Evolutionary conservation across 2,797 vertebrate species (phyloP).

Genomic region (Pampus argenteus): DNA sequence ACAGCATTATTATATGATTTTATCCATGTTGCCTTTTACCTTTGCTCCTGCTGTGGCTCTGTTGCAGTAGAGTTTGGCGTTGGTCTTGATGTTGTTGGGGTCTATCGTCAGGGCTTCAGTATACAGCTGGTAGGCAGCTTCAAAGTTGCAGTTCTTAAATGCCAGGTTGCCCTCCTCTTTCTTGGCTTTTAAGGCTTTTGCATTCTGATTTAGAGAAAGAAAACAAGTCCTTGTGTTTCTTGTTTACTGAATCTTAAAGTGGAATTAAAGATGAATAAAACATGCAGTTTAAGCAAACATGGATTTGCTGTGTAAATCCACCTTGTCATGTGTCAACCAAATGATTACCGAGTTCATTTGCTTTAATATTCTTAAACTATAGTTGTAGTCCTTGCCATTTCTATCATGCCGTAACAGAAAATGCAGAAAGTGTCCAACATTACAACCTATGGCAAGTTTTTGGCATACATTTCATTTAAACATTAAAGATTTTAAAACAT

Average conservation of each 20-base stretch:
- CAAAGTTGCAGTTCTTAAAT: constrained; percentile 92
- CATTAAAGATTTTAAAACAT: background rate
- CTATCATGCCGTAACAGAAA: background rate
- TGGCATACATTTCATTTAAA: too few relatives aligned
- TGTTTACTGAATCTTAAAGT: background rate
- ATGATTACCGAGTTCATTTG: background rate
- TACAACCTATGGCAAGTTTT: background rate
- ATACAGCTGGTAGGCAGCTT: constrained; percentile 92
- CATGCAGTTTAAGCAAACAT: background rate
- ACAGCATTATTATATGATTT: background rate
- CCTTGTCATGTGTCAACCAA: background rate
- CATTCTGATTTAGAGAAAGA: constrained; percentile 85
- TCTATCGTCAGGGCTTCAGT: constrained; percentile 94
- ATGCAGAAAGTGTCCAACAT: background rate
- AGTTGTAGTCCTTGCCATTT: background rate
- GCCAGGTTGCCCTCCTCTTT: constrained; percentile 96
- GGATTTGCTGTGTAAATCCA: background rate
- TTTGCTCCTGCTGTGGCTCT: constrained; percentile 94
- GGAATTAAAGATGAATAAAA: background rate
- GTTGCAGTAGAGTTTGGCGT: constrained; percentile 98
- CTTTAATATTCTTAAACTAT: background rate
- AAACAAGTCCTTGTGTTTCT: background rate
- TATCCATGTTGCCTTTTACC: constrained; percentile 77
- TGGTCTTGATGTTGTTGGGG: constrained; percentile 98
- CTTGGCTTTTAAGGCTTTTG: constrained; percentile 96